These are phyloP conservation scores for Rugalucina vietnamica DNA, from an alignment of 2,888 invertebrate genomes.

Conservation along the genomic window DNA sequence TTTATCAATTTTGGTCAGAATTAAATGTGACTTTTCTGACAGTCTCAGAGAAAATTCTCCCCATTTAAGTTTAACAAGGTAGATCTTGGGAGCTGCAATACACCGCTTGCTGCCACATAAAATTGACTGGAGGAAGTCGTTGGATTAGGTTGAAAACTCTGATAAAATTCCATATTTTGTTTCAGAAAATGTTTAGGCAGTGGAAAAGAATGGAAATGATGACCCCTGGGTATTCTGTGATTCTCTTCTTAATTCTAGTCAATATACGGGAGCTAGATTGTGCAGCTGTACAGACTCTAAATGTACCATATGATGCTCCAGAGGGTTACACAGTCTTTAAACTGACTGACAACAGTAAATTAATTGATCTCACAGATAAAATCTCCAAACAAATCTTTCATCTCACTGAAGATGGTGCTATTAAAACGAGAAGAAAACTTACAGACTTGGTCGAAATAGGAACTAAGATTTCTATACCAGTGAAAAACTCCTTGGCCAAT, in stretches of 20 bases:
- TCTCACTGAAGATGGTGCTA: slow-evolving; percentile 59
- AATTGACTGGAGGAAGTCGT: background rate
- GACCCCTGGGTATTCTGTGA: background rate
- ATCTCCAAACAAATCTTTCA: slow-evolving; percentile 44
- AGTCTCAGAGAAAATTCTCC: too few species aligned
- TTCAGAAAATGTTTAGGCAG: background rate
- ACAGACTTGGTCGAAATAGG: slow-evolving; percentile 52
- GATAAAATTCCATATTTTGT: background rate
- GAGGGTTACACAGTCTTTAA: slow-evolving; percentile 52
- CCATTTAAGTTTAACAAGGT: too few species aligned
- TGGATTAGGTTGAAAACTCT: background rate
- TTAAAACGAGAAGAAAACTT: slow-evolving; percentile 64
- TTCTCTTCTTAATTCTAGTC: background rate
- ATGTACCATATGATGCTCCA: slow-evolving; percentile 53
- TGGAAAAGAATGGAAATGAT: background rate
- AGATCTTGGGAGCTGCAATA: background rate
- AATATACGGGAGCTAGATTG: background rate
- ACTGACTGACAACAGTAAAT: background rate
- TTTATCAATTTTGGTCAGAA: too few species aligned
- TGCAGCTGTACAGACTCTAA: slow-evolving; percentile 31
- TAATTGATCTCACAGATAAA: slow-evolving; percentile 33
- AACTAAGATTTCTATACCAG: slow-evolving; percentile 40
- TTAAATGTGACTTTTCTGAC: too few species aligned
- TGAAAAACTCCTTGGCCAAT: slow-evolving; percentile 46
- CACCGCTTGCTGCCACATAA: background rate